Base-by-base conservation (phyloP, 2,888 invertebrate species). In the Pharmacophagus antenor region DNA sequence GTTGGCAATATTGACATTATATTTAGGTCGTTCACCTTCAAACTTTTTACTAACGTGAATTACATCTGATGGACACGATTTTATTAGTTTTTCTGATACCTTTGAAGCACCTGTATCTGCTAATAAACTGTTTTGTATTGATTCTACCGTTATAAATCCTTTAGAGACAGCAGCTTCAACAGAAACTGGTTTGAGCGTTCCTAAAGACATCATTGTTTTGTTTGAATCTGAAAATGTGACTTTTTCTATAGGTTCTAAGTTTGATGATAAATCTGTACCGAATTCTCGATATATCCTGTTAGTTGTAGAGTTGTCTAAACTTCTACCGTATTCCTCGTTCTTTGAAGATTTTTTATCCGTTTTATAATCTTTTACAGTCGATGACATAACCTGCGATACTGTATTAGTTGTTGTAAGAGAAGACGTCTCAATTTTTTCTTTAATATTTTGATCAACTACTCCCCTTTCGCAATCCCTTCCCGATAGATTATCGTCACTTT, bases 341-440 rank as follows among this genome's bases (percentile, higher is more conserved):
- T 95, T 91, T 7, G 95, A 94, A 62, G 96, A 88, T 70, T 93
- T 92, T 74, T 95, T 93, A 12, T 95, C 95, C 12, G 95, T 94
- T 65, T 92, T 92, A 1, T 96, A 95, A 84, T 97, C 95, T 53
- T 92, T 88, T 4, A 94, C 91, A 73, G 93, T 92, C 3, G 85
- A 78, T 37, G 68, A 77, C 58, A 85, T 86, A 2, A 93, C 87
- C 61, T 73, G 65, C 12, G 70, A 68, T 55, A 68, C 55, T n/a
- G 69, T 69, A 0, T 69, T 65, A 31, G 67, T 64, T n/a, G 53
- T 66, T 57, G 56, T 67, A 25, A 52, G 60, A 5, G 65, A 56
- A 2, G 59, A 52, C 48, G 41, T 51, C 31, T 47, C 17, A 18
- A 53, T 53, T 56, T 61, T 57, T 49, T 56, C 53, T 57, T 56